Evolutionary conservation across 2,113 vertebrate genomes (phyloP), one percentile per base, ranked within the genome.

Genomic region (Rhegmatorhina hoffmannsi): DNA sequence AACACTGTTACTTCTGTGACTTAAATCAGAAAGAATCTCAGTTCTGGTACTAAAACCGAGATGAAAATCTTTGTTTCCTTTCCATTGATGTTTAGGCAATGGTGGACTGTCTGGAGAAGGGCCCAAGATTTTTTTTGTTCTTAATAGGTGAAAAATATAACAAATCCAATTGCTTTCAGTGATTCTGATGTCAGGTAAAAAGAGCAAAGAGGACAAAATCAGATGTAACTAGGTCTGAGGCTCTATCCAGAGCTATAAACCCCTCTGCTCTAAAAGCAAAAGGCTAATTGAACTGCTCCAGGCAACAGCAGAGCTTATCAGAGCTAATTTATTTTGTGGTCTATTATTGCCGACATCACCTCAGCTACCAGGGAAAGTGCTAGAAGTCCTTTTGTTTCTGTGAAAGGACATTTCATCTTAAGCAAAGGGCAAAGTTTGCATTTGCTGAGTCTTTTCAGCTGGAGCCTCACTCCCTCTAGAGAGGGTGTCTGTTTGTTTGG

Each of bases 261-360:
- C 36, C 49, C 46, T 79, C 33, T 78, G 43, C 68, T 93, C 69
- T 69, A 66, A 96, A 94, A 87, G 86, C 88, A 96, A 94, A 93
- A 90, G 88, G 93, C 73, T 96, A 96, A 95, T 92, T 93, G 86
- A 94, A 77, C 80, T 89, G 93, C 92, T 91, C 95, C 44, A 84
- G 94, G 95, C 95, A 97, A 96, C 95, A 76, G 91, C 78, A 77
- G 73, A 31, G 52, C 91, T 96, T 96, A 96, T 94, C 91, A 87
- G 68, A 93, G 85, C 52, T 94, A 88, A 94, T 96, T 96, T 87
- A 89, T 87, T 94, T 90, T 83, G 58, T 68, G 72, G 18, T 67
- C 43, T 50, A 17, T 73, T 90, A 91, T 63, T 91, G 68, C 91
- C 0, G 1, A 75, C 89, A 86, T 90, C 84, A 92, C 85, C 90